phyloP scores from a whole-genome alignment of 2,113 vertebrate genomes.

The Actenoides lindsayi region DNA sequence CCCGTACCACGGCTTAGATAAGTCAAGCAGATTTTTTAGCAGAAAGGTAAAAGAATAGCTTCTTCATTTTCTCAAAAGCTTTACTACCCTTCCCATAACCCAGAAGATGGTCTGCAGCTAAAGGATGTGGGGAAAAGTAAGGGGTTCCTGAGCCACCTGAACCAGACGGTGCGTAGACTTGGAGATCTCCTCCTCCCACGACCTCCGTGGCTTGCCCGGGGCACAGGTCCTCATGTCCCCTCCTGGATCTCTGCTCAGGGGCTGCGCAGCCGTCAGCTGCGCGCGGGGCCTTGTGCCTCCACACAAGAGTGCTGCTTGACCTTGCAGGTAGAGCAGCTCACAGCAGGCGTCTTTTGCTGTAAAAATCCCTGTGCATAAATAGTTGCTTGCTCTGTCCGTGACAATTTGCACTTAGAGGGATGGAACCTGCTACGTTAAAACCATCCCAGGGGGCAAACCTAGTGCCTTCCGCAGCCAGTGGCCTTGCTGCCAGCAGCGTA shows the following conservation, averaged over 20 bases:
- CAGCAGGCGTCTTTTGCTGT: background rate
- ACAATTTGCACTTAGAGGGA: background rate
- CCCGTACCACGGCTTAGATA: background rate
- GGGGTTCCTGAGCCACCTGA: background rate
- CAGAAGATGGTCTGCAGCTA: background rate
- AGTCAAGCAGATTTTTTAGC: background rate
- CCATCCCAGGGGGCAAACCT: background rate
- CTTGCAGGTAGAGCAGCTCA: background rate
- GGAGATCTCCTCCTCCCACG: background rate
- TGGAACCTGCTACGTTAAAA: background rate
- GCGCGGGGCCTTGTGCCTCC: background rate
- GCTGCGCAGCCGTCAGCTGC: background rate
- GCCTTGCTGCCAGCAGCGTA: background rate
- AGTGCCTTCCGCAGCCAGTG: background rate
- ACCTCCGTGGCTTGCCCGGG: background rate
- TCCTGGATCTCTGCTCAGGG: background rate
- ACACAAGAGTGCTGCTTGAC: background rate
- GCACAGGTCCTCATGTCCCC: background rate
- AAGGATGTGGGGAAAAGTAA: background rate
- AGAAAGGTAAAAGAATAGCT: background rate
- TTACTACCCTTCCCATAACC: background rate
- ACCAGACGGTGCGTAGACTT: rapidly evolving
- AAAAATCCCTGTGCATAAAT: background rate
- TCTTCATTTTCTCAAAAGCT: background rate
- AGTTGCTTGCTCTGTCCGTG: rapidly evolving